Evolutionary conservation across 2,888 invertebrate genomes (phyloP).

Genomic region (Ichneumoninae sp.): DNA sequence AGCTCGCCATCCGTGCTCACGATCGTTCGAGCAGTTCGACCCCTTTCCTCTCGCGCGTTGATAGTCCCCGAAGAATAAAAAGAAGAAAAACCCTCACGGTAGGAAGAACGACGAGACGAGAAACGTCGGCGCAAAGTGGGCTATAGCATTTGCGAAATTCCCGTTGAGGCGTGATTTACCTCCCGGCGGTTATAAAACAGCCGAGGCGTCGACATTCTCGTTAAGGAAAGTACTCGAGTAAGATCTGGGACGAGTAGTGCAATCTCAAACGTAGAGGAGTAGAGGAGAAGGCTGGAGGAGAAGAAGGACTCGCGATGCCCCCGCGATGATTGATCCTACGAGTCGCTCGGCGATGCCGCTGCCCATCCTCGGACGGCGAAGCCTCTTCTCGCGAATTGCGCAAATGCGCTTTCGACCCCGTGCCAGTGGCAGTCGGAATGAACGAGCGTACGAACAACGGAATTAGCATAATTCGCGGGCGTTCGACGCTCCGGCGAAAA

Average conservation of each 20-base stretch:
- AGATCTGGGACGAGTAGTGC: slow-evolving; percentile 57
- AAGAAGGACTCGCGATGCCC: neutral
- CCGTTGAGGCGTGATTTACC: slow-evolving; percentile 50
- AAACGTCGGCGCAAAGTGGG: slow-evolving; percentile 7
- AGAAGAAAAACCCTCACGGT: neutral
- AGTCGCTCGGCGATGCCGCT: slow-evolving; percentile 2
- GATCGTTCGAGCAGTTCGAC: neutral
- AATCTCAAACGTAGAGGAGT: slow-evolving; percentile 1
- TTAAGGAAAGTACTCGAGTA: slow-evolving; percentile 55
- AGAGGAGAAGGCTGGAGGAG: neutral
- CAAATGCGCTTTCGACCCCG: slow-evolving; percentile 41
- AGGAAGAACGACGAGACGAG: neutral
- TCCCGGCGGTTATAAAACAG: slow-evolving; percentile 16
- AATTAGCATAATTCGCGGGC: slow-evolving; percentile 78
- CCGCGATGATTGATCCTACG: slow-evolving; percentile 10
- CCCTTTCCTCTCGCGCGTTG: neutral
- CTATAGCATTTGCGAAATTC: slow-evolving; percentile 52
- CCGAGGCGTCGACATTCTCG: slow-evolving; percentile 36
- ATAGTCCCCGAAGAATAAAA: neutral
- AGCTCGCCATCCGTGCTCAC: too few relatives aligned
- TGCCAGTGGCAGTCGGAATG: neutral
- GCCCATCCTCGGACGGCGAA: slow-evolving; percentile 44
- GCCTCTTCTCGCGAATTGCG: slow-evolving; percentile 50
- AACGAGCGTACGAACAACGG: slow-evolving; percentile 32
- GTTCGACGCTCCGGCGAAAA: slow-evolving; percentile 38